Evolutionary conservation across 2,888 invertebrate species (phyloP).

Genomic region (Synanthedon andrenaeformis): DNA sequence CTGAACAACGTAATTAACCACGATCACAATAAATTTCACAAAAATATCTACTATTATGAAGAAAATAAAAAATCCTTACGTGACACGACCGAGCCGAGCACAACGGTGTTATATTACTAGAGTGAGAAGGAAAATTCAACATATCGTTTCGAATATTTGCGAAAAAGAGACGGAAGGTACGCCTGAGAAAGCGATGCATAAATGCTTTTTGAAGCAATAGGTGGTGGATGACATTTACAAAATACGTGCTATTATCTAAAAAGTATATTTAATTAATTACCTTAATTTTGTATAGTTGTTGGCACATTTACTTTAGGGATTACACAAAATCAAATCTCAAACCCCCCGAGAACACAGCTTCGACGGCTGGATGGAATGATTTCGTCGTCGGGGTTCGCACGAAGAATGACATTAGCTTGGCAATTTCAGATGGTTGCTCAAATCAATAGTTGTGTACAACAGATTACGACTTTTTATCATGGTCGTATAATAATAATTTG

Average conservation of each 20-base stretch:
- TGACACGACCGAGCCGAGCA: slow-evolving; percentile 70
- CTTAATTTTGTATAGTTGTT: slow-evolving; percentile 63
- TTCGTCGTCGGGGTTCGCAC: slow-evolving; percentile 62
- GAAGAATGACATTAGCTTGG: slow-evolving; percentile 45
- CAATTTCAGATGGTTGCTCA: slow-evolving; percentile 33
- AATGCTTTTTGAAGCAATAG: slow-evolving; percentile 52
- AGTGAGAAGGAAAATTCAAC: slow-evolving; percentile 56
- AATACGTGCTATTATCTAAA: slow-evolving; percentile 22
- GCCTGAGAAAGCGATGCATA: slow-evolving; percentile 68
- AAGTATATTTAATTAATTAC: slow-evolving; percentile 35
- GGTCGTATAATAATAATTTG: slow-evolving; percentile 52
- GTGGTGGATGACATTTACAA: slow-evolving; percentile 28
- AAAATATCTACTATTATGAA: slow-evolving; percentile 38
- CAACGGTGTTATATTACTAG: slow-evolving; percentile 71
- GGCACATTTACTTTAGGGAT: slow-evolving; percentile 62
- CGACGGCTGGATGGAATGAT: slow-evolving; percentile 71
- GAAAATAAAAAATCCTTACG: slow-evolving; percentile 68
- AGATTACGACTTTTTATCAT: slow-evolving; percentile 27
- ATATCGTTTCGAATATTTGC: slow-evolving; percentile 43
- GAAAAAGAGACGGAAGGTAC: slow-evolving; percentile 53
- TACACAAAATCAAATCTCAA: slow-evolving; percentile 63
- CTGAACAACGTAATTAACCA: slow-evolving; percentile 8
- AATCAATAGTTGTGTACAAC: slow-evolving; percentile 18
- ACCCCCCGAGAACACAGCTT: slow-evolving; percentile 67
- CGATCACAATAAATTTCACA: slow-evolving; percentile 30